Percentiles rank a stretch among this genome's conserved stretches.
These are phyloP conservation scores for Sphaerodactylus townsendi DNA, from an alignment of 2,113 vertebrate genomes.

Conservation along the genomic window DNA sequence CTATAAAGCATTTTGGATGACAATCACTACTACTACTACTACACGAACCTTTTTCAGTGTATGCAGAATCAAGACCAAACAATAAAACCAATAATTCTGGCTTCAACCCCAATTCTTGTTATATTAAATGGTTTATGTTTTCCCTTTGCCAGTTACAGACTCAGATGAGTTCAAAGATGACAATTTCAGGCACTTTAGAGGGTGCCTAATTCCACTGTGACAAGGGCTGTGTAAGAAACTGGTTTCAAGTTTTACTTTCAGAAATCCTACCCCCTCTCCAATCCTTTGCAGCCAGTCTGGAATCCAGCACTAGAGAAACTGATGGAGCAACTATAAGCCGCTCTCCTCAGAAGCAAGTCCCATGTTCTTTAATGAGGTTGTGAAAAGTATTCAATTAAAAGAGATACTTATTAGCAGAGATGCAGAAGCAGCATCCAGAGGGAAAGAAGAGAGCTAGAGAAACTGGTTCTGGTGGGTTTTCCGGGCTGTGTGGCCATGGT, in stretches of 20 bases:
- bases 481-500: too few relatives aligned
- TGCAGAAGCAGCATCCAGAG: too few relatives aligned
- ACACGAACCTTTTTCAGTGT: too few relatives aligned
- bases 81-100: background rate
- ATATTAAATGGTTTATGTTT: background rate
- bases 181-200: background rate
- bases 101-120: background rate
- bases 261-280: background rate
- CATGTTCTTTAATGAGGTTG: too few relatives aligned
- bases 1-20: background rate
- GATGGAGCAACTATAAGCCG: background rate
- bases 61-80: background rate
- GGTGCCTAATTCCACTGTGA: background rate
- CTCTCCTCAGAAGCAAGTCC: too few relatives aligned
- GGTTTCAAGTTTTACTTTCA: background rate
- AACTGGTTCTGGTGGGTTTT: too few relatives aligned
- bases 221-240: background rate
- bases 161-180: slow-evolving; percentile 20
- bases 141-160: background rate
- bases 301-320: background rate
- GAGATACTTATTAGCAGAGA: too few relatives aligned
- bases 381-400: too few relatives aligned
- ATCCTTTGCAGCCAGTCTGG: background rate
- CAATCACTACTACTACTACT: background rate
- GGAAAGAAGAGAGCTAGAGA: too few relatives aligned